Base-by-base conservation (phyloP, 2,888 invertebrate genomes). In the Drosophila maculinotata region DNA sequence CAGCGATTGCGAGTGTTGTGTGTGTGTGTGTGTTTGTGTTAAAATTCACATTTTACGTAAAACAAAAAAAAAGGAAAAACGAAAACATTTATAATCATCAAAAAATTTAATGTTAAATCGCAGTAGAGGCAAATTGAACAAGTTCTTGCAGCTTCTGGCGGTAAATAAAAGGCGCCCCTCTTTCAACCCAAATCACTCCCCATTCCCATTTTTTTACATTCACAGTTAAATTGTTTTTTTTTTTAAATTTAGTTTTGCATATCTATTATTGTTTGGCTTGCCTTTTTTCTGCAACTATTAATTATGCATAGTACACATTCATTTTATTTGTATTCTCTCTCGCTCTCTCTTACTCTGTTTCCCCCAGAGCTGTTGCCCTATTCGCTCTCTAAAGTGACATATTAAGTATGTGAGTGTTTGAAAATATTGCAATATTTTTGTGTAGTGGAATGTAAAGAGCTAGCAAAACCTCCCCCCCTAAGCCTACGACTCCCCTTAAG, bases 61-160 rank as follows among this genome's bases (percentile, higher is more conserved):
- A 87, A 73, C 45, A 73, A 23, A 25, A 47, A 54, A 39, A 41
- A 33, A 49, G 28, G 36, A 51, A 69, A 39, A 41, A 38, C 39
- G 17, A 60, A 76, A 56, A 59, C 56, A 56, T 44, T 62, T 69
- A 67, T 58, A 75, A 69, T 69, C 69, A 69, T 69, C 65, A 72
- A 68, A 42, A 60, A 68, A 79, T 64, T 91, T 90, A 87, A 91
- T 91, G 91, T 91, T 91, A 73, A 89, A 90, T 87, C 89, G 90
- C 78, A 87, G 91, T 85, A 90, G 88, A 78, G 90, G 88, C 77
- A 91, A 87, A 87, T 87, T 91, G 68, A 89, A 87, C 76, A 90
- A 90, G 88, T 87, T 91, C 88, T 90, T 91, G 85, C 90, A 90
- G 69, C 87, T 90, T 81, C 85, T 90, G 81, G 90, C 90, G 91